A percentile compares a stretch with the other conserved stretches of the same genome.
These are phyloP conservation scores for Pristionchus pacificus DNA, from an alignment of 1,140 invertebrate species.

Conservation along the genomic window DNA sequence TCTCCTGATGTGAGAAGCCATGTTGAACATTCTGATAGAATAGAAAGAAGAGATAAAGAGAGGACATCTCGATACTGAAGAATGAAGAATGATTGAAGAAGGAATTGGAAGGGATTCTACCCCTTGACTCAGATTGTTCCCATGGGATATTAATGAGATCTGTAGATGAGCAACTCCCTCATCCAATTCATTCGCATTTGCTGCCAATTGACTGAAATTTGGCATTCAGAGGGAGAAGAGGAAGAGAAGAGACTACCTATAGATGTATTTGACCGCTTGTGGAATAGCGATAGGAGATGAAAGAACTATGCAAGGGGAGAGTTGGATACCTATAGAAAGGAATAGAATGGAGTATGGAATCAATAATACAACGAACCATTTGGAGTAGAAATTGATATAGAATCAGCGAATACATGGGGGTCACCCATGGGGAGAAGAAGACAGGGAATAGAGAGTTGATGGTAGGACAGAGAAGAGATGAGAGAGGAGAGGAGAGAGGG, in stretches of 20 bases:
- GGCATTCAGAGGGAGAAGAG: conserved; percentile 7
- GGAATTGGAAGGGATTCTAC: conserved; percentile 13
- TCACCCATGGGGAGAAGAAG: too few species aligned
- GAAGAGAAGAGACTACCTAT: neutral
- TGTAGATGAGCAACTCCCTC: conserved; percentile 49
- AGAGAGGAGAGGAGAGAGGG: too few species aligned
- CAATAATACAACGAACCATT: too few species aligned
- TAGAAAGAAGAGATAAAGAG: neutral
- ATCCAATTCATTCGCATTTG: conserved; percentile 39
- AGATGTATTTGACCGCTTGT: conserved; percentile 36
- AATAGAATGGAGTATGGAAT: too few species aligned
- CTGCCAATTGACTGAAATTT: conserved; percentile 40
- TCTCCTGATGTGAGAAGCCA: conserved; percentile 34
- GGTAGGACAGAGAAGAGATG: too few species aligned
- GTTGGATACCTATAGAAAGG: conserved; percentile 27
- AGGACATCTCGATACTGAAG: conserved; percentile 23
- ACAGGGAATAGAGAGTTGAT: too few species aligned
- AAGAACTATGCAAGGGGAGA: conserved; percentile 33
- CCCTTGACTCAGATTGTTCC: conserved; percentile 40
- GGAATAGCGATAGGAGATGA: conserved; percentile 21
- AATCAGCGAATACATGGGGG: too few species aligned
- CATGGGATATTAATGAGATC: conserved; percentile 48
- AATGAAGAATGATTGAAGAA: conserved; percentile 15
- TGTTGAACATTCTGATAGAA: conserved; percentile 27
- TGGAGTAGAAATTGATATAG: too few species aligned